Evolutionary conservation across 2,888 invertebrate genomes (phyloP).

Genomic region (Endotricha flammealis): DNA sequence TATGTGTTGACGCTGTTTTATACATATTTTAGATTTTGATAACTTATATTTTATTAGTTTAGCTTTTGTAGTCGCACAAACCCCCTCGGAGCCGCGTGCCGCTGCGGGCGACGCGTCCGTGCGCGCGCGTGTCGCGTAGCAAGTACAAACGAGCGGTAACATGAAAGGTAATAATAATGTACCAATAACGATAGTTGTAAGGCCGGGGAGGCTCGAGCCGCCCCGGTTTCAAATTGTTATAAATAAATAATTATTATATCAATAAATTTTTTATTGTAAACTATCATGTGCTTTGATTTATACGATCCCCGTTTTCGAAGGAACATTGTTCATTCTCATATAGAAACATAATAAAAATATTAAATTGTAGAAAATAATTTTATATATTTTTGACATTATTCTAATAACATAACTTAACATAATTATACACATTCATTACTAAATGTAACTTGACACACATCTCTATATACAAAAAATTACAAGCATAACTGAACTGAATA

Average conservation of each 20-base stretch:
- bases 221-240: conserved; percentile 61
- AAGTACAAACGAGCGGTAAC: conserved; percentile 47
- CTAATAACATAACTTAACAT: no score
- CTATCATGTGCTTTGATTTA: conserved; percentile 23
- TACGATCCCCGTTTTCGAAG: no score
- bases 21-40: conserved; percentile 35
- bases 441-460: no score
- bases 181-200: conserved; percentile 32
- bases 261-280: conserved; percentile 75
- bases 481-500: no score
- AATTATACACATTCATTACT: no score
- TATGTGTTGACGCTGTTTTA: conserved; percentile 17
- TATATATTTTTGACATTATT: no score
- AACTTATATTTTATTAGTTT: conserved; percentile 32
- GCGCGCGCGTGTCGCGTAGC: conserved; percentile 28
- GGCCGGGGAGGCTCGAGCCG: conserved; percentile 29
- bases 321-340: no score
- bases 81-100: conserved; percentile 25
- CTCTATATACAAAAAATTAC: no score
- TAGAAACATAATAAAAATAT: no score
- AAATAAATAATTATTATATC: conserved; percentile 71
- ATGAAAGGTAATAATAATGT: conserved; percentile 22
- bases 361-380: no score
- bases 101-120: conserved; percentile 25
- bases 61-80: conserved; percentile 33